Base-by-base conservation (phyloP, 2,113 vertebrate genomes). In the Callocephalon fimbriatum region DNA sequence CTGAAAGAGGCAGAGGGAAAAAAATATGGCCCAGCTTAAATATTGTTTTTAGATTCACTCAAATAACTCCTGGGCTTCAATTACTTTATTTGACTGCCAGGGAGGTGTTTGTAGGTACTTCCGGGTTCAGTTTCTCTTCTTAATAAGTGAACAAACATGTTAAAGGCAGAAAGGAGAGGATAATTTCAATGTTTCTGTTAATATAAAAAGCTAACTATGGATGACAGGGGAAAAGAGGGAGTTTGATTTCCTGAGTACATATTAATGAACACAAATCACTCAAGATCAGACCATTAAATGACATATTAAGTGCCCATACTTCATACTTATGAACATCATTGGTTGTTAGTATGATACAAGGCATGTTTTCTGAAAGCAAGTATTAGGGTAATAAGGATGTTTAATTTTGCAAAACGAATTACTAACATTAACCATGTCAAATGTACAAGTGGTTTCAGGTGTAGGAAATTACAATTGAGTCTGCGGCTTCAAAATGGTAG, bases 341-440 rank as follows among this genome's bases (percentile, higher is more conserved):
- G 19, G 7, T 90, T 94, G 38, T 59, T 67, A 83, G 27, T 12
- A 14, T 63, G 81, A 91, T 76, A 63, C 14, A 77, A 95, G 56
- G 10, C n/a, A 68, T 21, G 48, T 72, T 96, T 90, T 90, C 87
- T 90, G 79, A 91, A 96, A 91, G 20, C 38, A 72, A 71, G 54
- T 51, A 76, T 74, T 87, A 86, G 53, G 17, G 17, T 75, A 75
- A 66, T 81, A 92, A 84, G 42, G 14, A 29, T 71, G 63, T 58
- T 90, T 37, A 40, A 7, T 58, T 62, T 73, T 42, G 31, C 18
- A 74, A 73, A 93, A 45, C 10, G 62, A 78, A 32, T 44, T 66
- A 32, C 8, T 70, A 27, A 42, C 9, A 15, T 68, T 83, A 91
- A 47, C 7, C 7, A 6, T 66, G 45, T 12, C 66, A 85, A 23